These are phyloP conservation scores for Neolamprologus variostigma DNA, from an alignment of 2,113 vertebrate genomes.

Conservation along the genomic window DNA sequence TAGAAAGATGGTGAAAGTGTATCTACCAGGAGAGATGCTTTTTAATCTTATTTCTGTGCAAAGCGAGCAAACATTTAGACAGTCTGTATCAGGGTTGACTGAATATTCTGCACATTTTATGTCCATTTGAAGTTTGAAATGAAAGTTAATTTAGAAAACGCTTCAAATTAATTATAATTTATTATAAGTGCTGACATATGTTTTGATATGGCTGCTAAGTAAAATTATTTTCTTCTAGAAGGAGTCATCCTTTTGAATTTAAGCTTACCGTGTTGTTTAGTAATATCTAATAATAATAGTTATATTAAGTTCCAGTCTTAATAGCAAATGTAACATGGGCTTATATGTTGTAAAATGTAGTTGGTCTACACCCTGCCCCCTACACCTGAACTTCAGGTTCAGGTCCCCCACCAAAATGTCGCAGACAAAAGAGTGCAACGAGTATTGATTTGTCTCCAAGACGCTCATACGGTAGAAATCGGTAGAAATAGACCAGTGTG, in stretches of 20 bases:
- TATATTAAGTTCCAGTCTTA: neutral
- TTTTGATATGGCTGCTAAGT: neutral
- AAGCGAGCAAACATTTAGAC: neutral
- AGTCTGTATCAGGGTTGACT: neutral
- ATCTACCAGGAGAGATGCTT: neutral
- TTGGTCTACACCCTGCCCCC: neutral
- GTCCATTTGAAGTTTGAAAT: neutral
- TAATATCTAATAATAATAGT: neutral
- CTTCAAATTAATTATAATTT: neutral
- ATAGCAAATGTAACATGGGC: neutral
- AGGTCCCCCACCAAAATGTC: neutral
- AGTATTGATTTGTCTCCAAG: neutral
- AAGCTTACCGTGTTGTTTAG: neutral
- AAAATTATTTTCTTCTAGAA: neutral
- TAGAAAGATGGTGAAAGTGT: neutral
- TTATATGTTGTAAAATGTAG: neutral
- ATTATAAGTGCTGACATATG: neutral
- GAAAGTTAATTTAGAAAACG: neutral
- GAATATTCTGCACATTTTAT: neutral
- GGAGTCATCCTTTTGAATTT: neutral
- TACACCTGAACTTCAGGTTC: neutral
- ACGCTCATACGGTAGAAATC: neutral
- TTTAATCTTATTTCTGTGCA: neutral
- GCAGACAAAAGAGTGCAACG: neutral
- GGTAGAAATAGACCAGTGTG: conserved; percentile 18